A percentile compares a stretch with the other conserved stretches of the same genome.
Conservation (phyloP, 2,888 invertebrate genomes). For the Pristionchus entomophagus region DNA sequence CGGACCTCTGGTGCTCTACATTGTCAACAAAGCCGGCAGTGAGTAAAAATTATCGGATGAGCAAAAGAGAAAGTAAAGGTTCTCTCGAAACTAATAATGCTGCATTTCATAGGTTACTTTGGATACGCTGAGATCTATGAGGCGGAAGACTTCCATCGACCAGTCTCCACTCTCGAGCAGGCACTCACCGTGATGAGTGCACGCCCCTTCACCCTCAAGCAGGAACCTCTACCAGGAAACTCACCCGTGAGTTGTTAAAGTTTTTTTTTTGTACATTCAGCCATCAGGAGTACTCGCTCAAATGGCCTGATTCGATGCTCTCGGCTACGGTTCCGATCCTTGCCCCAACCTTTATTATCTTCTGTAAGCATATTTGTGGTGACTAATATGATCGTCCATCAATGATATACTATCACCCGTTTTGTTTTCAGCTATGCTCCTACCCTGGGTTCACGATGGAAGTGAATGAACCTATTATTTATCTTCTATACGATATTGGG, state of each 20-base stretch:
- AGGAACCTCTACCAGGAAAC: neutral
- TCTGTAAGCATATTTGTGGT: neutral
- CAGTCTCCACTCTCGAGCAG: neutral
- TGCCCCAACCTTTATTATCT: neutral
- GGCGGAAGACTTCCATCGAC: neutral
- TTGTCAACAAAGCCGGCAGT: neutral
- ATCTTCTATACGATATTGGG: neutral
- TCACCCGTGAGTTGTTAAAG: no score
- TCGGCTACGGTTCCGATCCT: no score
- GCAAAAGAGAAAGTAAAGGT: neutral
- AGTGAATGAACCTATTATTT: neutral
- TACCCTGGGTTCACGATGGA: neutral
- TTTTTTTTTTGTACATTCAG: no score
- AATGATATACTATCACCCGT: no score
- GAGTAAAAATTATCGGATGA: neutral
- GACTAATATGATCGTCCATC: neutral
- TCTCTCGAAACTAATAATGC: neutral
- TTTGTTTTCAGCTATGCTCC: neutral
- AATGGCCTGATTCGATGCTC: no score
- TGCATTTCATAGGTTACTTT: neutral
- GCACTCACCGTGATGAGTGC: neutral
- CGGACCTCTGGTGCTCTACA: neutral
- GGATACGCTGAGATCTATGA: neutral
- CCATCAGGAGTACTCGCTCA: no score
- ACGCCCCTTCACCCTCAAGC: neutral